phyloP scores from a whole-genome alignment of 30 jellyfish, hydroid and myxozoan genomes.

The Clytia hemisphaerica region DNA sequence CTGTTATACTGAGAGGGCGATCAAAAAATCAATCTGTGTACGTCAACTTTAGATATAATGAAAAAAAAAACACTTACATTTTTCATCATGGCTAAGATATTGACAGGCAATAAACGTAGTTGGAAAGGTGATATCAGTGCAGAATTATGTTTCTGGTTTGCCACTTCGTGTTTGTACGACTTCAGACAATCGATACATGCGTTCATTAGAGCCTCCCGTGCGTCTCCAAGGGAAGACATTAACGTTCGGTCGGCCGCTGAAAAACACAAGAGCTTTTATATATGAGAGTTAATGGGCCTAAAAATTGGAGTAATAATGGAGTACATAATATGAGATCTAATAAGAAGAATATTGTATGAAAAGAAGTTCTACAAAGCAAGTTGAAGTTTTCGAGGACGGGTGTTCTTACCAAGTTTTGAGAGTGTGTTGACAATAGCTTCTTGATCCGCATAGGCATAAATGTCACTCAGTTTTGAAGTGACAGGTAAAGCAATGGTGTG shows the following conservation, averaged over 20 bases:
- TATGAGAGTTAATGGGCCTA: too few relatives aligned
- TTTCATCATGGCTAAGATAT: constrained; percentile 58
- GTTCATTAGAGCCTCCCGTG: constrained; percentile 92
- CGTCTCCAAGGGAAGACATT: constrained; percentile 92
- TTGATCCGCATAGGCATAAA: constrained; percentile 82
- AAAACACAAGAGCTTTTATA: neutral
- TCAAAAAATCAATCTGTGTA: too few relatives aligned
- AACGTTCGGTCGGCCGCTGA: constrained; percentile 91
- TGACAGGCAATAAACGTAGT: constrained; percentile 65
- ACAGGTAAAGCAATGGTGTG: constrained; percentile 93
- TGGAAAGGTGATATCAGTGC: constrained; percentile 49
- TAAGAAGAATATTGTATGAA: neutral
- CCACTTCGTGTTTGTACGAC: constrained; percentile 54
- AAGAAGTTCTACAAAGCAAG: too few relatives aligned
- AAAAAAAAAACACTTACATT: constrained; percentile 43
- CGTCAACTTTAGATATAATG: too few relatives aligned
- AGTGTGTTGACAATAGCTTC: constrained; percentile 67
- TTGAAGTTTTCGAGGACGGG: too few relatives aligned
- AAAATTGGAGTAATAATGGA: too few relatives aligned
- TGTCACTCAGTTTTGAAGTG: constrained; percentile 79
- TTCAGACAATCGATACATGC: constrained; percentile 80
- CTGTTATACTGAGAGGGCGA: too few relatives aligned
- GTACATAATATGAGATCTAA: neutral
- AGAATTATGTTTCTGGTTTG: constrained; percentile 58
- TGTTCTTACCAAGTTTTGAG: constrained; percentile 91